Conservation (phyloP, 2,113 vertebrate species). For the Myxocyprinus asiaticus region DNA sequence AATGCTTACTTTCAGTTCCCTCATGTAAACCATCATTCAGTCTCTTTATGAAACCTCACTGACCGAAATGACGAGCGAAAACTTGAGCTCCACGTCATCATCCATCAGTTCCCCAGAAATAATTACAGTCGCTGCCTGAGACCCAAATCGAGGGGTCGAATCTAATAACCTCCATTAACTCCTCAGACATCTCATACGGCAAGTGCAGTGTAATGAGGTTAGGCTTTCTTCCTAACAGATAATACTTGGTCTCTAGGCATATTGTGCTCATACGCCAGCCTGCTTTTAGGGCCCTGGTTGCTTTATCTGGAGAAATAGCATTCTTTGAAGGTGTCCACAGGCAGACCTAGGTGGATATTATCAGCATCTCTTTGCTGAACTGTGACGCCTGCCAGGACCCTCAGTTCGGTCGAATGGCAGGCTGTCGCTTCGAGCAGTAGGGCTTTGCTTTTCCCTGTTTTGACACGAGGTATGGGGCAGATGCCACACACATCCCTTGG, state of each 20-base stretch:
- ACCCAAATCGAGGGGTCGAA: constrained; percentile 22
- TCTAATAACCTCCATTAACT: constrained; percentile 46
- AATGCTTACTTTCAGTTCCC: constrained; percentile 14
- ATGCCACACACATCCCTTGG: constrained; percentile 69
- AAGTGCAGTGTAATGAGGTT: constrained; percentile 26
- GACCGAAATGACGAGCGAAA: constrained; percentile 31
- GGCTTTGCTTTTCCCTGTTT: constrained; percentile 62
- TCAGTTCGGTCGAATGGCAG: constrained; percentile 58
- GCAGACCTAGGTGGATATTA: constrained; percentile 73
- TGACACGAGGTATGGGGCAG: constrained; percentile 72
- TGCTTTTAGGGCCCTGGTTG: constrained; percentile 20
- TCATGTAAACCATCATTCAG: constrained; percentile 8
- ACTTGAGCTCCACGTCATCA: constrained; percentile 10
- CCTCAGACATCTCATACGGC: constrained; percentile 28
- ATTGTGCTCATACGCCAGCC: constrained; percentile 7
- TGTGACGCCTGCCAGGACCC: constrained; percentile 67
- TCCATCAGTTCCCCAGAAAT: constrained; percentile 32
- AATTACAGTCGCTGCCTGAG: constrained; percentile 26
- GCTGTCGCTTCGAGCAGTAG: constrained; percentile 28
- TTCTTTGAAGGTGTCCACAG: constrained; percentile 42
- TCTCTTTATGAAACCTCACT: constrained; percentile 2
- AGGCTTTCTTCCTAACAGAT: constrained; percentile 37
- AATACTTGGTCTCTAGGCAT: constrained; percentile 29
- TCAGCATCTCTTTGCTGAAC: constrained; percentile 75
- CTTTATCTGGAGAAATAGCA: constrained; percentile 39